Percentiles rank a stretch among this genome's conserved stretches.
Conservation (phyloP, 2,797 vertebrate genomes). For the Avahi laniger region DNA sequence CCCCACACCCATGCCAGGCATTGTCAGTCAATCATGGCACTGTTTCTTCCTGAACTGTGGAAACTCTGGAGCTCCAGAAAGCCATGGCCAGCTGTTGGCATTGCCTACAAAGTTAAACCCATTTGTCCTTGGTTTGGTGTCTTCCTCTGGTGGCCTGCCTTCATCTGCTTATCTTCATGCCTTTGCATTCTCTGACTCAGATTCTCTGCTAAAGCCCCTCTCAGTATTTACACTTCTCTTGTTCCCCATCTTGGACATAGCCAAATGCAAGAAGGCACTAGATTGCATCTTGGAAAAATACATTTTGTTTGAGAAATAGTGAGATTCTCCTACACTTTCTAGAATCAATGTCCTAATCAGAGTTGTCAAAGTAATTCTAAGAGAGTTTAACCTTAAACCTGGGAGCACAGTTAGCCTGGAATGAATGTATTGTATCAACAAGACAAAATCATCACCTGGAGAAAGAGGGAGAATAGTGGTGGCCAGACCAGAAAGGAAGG, state of each 20-base stretch:
- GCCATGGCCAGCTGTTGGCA: neutral
- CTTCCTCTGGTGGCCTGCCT: neutral
- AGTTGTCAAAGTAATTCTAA: neutral
- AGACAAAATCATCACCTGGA: neutral
- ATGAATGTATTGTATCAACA: neutral
- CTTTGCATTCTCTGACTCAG: neutral
- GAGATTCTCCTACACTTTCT: neutral
- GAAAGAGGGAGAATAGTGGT: neutral
- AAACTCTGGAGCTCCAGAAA: neutral
- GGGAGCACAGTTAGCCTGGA: neutral
- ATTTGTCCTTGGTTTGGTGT: neutral
- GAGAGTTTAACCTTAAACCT: slow-evolving; percentile 29
- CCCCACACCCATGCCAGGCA: neutral
- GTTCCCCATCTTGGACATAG: neutral
- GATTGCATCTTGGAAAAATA: neutral
- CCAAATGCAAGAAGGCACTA: neutral
- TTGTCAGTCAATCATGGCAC: neutral
- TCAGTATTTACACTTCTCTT: neutral
- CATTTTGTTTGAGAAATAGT: slow-evolving; percentile 29
- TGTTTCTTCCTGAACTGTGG: neutral
- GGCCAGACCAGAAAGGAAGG: neutral
- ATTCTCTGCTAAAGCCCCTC: neutral
- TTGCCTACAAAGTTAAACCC: neutral
- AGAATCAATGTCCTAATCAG: neutral
- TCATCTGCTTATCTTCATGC: neutral